Evolutionary conservation across 2,888 invertebrate genomes (phyloP), one percentile per base, ranked within the genome.

Genomic region (Mythimna loreyi): DNA sequence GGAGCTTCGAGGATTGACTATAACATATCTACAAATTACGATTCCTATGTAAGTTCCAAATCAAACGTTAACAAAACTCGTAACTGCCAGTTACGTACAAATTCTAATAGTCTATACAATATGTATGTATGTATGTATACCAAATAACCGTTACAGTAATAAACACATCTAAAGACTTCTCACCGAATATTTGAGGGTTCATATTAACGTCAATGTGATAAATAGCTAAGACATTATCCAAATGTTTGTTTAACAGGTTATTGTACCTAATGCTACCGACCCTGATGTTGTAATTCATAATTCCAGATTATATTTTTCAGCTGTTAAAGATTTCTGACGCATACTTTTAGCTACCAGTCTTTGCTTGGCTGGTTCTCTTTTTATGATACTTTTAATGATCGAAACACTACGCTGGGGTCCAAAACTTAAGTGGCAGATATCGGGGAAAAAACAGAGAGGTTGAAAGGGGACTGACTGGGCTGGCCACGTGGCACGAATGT

Each of bases 191-290:
- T 63, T 25, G 53, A 47, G 23, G 52, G 60, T 33, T 55, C 53
- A 33, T 61, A 69, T 76, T 80, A 80, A 36, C 70, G 53, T 76
- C 57, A 69, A 70, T n/a, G 25, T 76, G 80, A 69, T 76, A 77
- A 70, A 80, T 76, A 28, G 4, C 19, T 58, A 6, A 28, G 36
- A 50, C 60, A 58, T 80, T 75, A 50, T 21, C 40, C 30, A 55
- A 55, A 43, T 23, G 4, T 55, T 50, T 23, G 49, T 61, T 25
- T 58, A 61, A 53, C 25, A 13, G 62, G 50, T 67, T 45, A n/a
- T 76, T 76, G 64, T 76, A 55, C 64, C 45, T 55, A 47, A 21
- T 47, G 21, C 16, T 50, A 36, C 25, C 25, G 25, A 36, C 53
- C 11, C 21, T 61, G 60, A 30, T 49, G 30, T 61, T 28, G 60